Conservation (phyloP, 2,888 invertebrate genomes). For the Syrphus vitripennis region DNA sequence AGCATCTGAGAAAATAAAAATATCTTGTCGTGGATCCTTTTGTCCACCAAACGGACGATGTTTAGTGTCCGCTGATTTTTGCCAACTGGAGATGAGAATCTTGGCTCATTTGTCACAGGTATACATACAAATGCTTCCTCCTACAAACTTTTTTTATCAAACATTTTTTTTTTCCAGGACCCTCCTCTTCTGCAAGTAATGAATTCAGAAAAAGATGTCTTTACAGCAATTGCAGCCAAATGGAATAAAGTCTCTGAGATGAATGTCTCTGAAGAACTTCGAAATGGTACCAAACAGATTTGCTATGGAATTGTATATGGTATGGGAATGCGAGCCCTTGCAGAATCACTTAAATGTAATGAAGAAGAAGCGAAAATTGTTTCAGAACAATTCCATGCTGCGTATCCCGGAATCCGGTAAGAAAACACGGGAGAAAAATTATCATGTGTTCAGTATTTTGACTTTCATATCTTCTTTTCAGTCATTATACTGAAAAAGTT, state of each 20-base stretch:
- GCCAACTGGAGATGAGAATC: constrained; percentile 96
- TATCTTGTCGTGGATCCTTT: constrained; percentile 87
- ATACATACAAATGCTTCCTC: neutral
- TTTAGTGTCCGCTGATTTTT: constrained; percentile 96
- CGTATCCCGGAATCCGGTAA: constrained; percentile 88
- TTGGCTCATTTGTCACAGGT: constrained; percentile 92
- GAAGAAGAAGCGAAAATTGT: constrained; percentile 91
- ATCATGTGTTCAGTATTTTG: neutral
- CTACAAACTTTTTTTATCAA: neutral
- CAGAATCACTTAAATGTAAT: constrained; percentile 89
- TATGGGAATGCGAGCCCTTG: constrained; percentile 92
- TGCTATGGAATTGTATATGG: constrained; percentile 99
- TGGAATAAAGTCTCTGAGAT: constrained; percentile 88
- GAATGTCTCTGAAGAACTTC: constrained; percentile 88
- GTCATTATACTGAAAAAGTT: constrained; percentile 78
- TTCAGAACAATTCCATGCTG: constrained; percentile 90
- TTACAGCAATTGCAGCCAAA: constrained; percentile 91
- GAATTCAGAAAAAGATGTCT: constrained; percentile 88
- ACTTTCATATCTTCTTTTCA: constrained; percentile 51
- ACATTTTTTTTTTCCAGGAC: constrained; percentile 84
- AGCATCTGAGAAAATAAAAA: constrained; percentile 73
- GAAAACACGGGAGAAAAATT: constrained; percentile 79
- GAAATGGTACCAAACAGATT: constrained; percentile 94
- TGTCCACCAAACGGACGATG: constrained; percentile 83
- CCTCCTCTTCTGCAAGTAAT: constrained; percentile 85